Evolutionary conservation across 2,113 vertebrate genomes (phyloP).

Genomic region (Toxotes chatareus): DNA sequence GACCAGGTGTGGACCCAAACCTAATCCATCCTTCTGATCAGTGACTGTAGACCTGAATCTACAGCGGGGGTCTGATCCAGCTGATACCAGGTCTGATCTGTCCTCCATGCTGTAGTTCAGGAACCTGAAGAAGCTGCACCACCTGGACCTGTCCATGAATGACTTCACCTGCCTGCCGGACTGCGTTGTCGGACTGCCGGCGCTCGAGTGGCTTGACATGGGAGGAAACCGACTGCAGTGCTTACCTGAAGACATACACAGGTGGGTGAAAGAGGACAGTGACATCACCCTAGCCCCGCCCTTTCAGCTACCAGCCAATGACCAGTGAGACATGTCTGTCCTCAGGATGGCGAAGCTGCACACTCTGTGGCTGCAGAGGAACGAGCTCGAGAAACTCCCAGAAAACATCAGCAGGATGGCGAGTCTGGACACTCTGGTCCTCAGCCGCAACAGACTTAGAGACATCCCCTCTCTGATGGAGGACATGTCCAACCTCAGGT

Average conservation of each 20-base stretch:
- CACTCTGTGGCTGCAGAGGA: slow-evolving; percentile 95
- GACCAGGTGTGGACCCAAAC: background rate
- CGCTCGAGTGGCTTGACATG: slow-evolving; percentile 95
- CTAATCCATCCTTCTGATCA: background rate
- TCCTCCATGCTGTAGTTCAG: slow-evolving; percentile 84
- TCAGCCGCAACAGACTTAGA: slow-evolving; percentile 90
- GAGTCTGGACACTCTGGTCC: slow-evolving; percentile 92
- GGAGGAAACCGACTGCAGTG: slow-evolving; percentile 89
- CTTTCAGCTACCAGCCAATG: slow-evolving; percentile 6
- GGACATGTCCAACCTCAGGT: slow-evolving; percentile 91
- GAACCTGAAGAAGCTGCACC: slow-evolving; percentile 87
- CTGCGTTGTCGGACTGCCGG: slow-evolving; percentile 89
- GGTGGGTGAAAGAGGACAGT: slow-evolving; percentile 75
- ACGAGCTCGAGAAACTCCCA: slow-evolving; percentile 89
- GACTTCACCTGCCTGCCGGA: slow-evolving; percentile 87
- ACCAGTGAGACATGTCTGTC: background rate
- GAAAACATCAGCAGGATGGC: slow-evolving; percentile 88
- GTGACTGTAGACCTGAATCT: background rate
- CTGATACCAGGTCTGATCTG: slow-evolving; percentile 10
- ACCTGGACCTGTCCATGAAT: slow-evolving; percentile 96
- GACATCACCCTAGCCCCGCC: background rate
- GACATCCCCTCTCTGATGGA: slow-evolving; percentile 92
- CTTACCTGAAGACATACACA: slow-evolving; percentile 90
- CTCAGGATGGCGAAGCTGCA: slow-evolving; percentile 93
- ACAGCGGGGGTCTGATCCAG: background rate